These are phyloP conservation scores for Penaeus japonicus DNA, from an alignment of 1,140 invertebrate genomes.

Conservation along the genomic window DNA sequence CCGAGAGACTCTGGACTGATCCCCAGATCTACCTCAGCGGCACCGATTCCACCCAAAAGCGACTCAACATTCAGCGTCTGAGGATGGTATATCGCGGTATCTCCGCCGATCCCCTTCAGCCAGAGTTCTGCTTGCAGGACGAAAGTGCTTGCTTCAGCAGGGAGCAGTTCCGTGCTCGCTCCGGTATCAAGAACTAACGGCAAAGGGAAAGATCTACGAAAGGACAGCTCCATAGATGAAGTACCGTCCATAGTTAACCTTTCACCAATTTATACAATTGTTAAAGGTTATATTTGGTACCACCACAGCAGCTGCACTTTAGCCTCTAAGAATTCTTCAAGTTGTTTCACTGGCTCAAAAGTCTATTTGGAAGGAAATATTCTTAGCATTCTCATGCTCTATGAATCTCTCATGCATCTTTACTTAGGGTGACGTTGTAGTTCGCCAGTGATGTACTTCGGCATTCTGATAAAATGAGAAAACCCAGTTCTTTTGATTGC, in stretches of 20 bases:
- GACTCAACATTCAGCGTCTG: constrained; percentile 75
- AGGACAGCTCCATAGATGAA: background rate
- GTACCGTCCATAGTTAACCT: no score
- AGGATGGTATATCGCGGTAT: constrained; percentile 75
- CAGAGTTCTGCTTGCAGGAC: constrained; percentile 83
- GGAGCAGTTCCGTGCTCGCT: constrained; percentile 20
- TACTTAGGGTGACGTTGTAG: background rate
- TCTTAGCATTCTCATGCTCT: background rate
- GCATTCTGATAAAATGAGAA: background rate
- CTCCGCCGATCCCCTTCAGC: constrained; percentile 74
- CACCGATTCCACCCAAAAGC: constrained; percentile 69
- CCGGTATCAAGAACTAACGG: background rate
- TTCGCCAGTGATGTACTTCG: background rate
- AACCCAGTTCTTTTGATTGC: background rate
- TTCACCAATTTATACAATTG: no score
- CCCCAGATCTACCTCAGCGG: constrained; percentile 65
- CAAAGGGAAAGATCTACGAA: background rate
- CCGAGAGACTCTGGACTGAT: constrained; percentile 80
- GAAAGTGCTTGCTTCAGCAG: constrained; percentile 70
- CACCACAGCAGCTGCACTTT: no score
- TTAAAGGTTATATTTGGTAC: no score
- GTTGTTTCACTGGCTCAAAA: no score
- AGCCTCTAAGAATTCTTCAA: no score
- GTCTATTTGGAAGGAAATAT: background rate
- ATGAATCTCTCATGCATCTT: background rate